Evolutionary conservation across 2,113 vertebrate species (phyloP), one percentile per base, ranked within the genome.

Genomic region (Cyanistes caeruleus): DNA sequence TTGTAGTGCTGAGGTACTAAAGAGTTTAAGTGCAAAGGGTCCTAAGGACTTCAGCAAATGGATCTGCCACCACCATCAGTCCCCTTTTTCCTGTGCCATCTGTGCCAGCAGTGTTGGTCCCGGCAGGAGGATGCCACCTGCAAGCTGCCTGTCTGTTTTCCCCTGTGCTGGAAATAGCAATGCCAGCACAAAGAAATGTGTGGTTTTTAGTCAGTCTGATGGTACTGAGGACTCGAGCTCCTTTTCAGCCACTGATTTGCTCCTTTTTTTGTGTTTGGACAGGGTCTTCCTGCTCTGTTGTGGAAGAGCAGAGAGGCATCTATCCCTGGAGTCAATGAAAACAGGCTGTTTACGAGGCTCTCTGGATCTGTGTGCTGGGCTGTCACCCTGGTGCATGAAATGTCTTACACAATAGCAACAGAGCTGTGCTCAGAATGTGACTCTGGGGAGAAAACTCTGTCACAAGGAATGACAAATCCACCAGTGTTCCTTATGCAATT

Each of bases 391-490:
- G 8, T 77, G 55, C 75, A 23, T 31, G 70, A 33, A 73, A 35
- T 33, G 23, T 48, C 75, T 92, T 62, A 78, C 33, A 72, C 72
- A 84, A 55, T 5, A 80, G 68, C 80, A 74, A 44, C 25, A 31
- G 3, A 83, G 48, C 85, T 48, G 67, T 63, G 67, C 63, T 83
- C 52, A 55, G 33, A 70, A 80, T 48, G 72, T 39, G 91, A 63
- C 83, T 84, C n/a, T 59, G 76, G 74, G 84, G 74, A 88, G 62
- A 65, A 76, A 84, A 72, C 53, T 35, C 83, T 79, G 51, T 84
- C 88, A 88, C 49, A 90, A 73, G 78, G 31, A 92, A 84, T 94
- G 93, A 92, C 86, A 95, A 91, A 95, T 43, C 67, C 81, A 90
- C 89, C 77, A 72, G 76, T 10, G 37, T 7, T 80, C 72, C 78